Evolutionary conservation across 2,888 invertebrate genomes (phyloP), one percentile per base, ranked within the genome.

Genomic region (Drosophila mimica): DNA sequence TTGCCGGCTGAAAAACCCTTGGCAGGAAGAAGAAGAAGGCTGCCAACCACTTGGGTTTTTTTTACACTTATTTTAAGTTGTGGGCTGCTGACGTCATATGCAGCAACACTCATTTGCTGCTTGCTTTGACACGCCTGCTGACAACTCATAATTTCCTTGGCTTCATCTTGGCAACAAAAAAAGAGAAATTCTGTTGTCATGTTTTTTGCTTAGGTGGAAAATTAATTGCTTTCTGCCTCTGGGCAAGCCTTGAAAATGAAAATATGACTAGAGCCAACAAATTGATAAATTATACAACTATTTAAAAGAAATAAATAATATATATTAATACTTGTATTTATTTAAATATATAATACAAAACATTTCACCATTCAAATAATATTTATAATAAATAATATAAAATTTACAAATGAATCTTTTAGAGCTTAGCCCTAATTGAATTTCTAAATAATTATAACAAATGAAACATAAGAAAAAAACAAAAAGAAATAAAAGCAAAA

Each of bases 181-280:
- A 70, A 53, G 43, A 36, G 54, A 54, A 72, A 46, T 71, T 74
- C 56, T 70, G 70, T 74, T 79, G 64, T 71, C 84, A 75, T 76
- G 76, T 84, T 81, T 74, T 65, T 40, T 31, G 75, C 58, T 76
- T 77, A 68, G 84, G 87, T 87, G 79, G 73, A 76, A 75, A 79
- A 78, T 74, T 75, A 80, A 76, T 81, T 78, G 76, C 69, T 73
- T 74, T 74, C 72, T 68, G 74, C 69, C 57, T 56, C 52, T 76
- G 73, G 68, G 61, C 74, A 70, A 38, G 48, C 46, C 52, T 69
- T 62, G 65, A 66, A 60, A 51, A 38, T 20, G 13, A 46, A 46
- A 15, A 46, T 34, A 60, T 40, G 43, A 46, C 58, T 36, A n/a
- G 7, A 46, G 36, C 34, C 25, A 68, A 58, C 75, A 52, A 62